Evolutionary conservation across 2,888 invertebrate species (phyloP).

Genomic region (Drosophila parthenogenetica): DNA sequence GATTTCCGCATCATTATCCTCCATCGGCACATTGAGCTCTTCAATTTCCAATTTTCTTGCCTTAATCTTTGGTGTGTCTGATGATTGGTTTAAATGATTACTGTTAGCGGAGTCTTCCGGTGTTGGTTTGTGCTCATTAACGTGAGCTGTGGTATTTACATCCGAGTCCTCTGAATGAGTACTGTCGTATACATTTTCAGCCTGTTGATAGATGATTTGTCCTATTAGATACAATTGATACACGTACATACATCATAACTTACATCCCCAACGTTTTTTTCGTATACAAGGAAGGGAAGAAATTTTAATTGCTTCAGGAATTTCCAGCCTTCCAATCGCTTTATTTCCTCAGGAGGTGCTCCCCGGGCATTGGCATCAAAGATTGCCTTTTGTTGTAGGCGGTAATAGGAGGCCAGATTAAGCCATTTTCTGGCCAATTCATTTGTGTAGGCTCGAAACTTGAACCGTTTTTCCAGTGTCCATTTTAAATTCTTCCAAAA

Average conservation of each 20-base stretch:
- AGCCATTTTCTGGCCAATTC: slow-evolving; percentile 53
- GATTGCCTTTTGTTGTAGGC: slow-evolving; percentile 49
- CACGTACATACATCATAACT: not conserved
- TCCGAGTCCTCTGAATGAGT: slow-evolving; percentile 50
- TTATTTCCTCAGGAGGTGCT: slow-evolving; percentile 48
- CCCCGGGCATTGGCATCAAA: slow-evolving; percentile 48
- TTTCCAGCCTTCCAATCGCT: slow-evolving; percentile 54
- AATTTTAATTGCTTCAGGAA: slow-evolving; percentile 46
- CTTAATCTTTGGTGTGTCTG: not conserved
- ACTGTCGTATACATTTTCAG: slow-evolving; percentile 51
- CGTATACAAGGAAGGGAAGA: slow-evolving; percentile 29
- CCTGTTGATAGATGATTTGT: slow-evolving; percentile 8
- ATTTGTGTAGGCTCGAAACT: slow-evolving; percentile 50
- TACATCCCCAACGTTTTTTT: slow-evolving; percentile 41
- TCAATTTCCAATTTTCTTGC: slow-evolving; percentile 35
- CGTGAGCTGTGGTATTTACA: slow-evolving; percentile 10
- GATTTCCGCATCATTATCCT: slow-evolving; percentile 43
- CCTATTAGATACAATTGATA: not conserved
- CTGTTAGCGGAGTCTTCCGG: not conserved
- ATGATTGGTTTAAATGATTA: not conserved
- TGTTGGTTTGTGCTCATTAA: slow-evolving; percentile 22
- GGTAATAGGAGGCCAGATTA: slow-evolving; percentile 49
- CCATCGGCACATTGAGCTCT: slow-evolving; percentile 50
- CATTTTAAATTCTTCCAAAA: slow-evolving; percentile 54
- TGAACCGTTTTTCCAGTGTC: slow-evolving; percentile 46